phyloP scores from a whole-genome alignment of 2,113 vertebrate species.

The Ptyas mucosa region DNA sequence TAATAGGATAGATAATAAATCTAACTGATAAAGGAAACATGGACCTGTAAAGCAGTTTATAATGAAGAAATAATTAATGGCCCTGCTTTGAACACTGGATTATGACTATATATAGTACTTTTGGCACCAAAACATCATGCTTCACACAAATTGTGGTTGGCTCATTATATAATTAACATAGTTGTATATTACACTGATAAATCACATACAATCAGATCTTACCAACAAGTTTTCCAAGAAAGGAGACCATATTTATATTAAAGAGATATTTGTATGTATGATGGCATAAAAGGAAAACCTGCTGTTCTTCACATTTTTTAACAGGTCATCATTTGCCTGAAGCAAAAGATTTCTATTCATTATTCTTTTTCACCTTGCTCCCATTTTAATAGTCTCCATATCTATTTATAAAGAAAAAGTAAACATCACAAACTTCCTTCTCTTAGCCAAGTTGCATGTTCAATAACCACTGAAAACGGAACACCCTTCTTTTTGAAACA shows the following conservation, averaged over 20 bases:
- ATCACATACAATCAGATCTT: background rate
- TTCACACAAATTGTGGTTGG: background rate
- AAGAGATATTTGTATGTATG: background rate
- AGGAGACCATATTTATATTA: background rate
- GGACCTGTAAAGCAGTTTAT: background rate
- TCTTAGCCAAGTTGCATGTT: conserved; percentile 5
- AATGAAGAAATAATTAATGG: background rate
- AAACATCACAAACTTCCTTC: background rate
- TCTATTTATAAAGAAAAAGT: background rate
- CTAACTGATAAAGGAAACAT: background rate
- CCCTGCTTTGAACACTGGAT: background rate
- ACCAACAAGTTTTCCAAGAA: background rate
- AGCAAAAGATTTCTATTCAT: background rate
- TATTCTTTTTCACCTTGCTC: background rate
- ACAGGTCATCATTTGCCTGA: background rate
- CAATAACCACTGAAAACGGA: background rate
- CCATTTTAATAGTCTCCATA: background rate
- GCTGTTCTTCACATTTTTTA: background rate
- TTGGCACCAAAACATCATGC: background rate
- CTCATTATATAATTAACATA: background rate
- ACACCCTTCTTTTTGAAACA: background rate
- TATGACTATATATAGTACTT: background rate
- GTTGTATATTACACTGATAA: background rate
- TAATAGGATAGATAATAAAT: background rate
- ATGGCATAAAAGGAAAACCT: background rate